phyloP scores from a whole-genome alignment of 2,113 vertebrate genomes.

The Aegithalos caudatus region DNA sequence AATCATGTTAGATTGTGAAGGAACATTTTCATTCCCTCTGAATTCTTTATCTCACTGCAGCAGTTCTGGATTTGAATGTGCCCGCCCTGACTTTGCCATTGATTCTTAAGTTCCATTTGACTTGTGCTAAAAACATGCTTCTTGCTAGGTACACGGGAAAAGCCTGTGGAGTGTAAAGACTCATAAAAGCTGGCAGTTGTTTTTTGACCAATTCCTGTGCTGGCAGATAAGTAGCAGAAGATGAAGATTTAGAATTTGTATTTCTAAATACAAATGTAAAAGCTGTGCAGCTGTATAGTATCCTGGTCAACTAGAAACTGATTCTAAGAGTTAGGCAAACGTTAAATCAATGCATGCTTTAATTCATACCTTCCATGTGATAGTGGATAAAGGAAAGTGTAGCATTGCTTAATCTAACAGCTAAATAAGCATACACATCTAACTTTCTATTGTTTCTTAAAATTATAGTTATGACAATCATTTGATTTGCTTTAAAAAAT shows the following conservation, averaged over 20 bases:
- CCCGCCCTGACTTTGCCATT: background rate
- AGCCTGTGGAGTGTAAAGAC: background rate
- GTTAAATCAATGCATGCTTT: background rate
- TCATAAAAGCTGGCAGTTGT: background rate
- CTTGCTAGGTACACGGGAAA: background rate
- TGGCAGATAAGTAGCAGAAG: background rate
- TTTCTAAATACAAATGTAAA: background rate
- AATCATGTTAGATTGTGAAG: background rate
- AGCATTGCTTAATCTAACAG: background rate
- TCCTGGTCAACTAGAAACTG: background rate
- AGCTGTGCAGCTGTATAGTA: background rate
- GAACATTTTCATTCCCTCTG: background rate
- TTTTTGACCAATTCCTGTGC: background rate
- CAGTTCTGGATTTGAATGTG: constrained; percentile 15
- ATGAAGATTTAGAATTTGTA: too few species aligned
- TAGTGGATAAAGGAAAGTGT: background rate
- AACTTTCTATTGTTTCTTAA: background rate
- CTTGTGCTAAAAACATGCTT: background rate
- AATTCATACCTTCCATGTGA: background rate
- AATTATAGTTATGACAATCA: background rate
- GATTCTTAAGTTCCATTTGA: constrained; percentile 6
- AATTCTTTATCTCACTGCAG: constrained; percentile 1
- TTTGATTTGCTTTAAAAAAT: background rate
- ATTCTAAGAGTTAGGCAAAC: background rate
- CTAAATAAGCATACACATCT: background rate